Evolutionary conservation across 1,140 invertebrate species (phyloP), one percentile per base, ranked within the genome.

Genomic region (Halesus radiatus): DNA sequence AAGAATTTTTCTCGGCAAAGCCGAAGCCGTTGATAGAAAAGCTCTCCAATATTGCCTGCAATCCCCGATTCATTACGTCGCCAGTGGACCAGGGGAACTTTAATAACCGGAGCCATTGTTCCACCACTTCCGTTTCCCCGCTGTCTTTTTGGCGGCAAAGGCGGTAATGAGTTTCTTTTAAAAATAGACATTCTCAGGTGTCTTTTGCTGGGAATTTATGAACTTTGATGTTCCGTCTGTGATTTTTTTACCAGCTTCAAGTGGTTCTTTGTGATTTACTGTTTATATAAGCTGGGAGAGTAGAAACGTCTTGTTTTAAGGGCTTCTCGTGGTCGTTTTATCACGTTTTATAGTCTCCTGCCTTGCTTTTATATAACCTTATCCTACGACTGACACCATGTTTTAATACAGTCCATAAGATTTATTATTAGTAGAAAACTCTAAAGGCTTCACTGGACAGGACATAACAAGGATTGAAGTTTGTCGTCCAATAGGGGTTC

Each of bases 91-190:
- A 52, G 4, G 26, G 50, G 66, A 74, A 70, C 70, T 82, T 80
- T 82, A 79, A 82, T 82, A 82, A 82, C 79, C 72, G 75, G 76
- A 60, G 74, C 76, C 78, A 80, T 82, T 75, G 68, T 82, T 79
- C 37, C 37, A 45, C 37, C 37, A 45, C 37, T 45, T 45, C 56
- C 75, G 18, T 53, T 56, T 66, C 76, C 32, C 68, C 50, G 78
- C 58, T 80, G 78, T 82, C 78, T 78, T 80, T 82, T 82, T 82
- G 64, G 76, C 78, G 50, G 73, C 66, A 23, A 60, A 54, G 68
- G 77, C 60, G 73, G 75, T 82, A 82, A 82, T 82, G 81, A 82
- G 81, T 77, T 82, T 82, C 78, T 82, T 60, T 82, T 79, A 76
- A 80, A 81, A 82, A 80, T 77, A 77, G 74, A 74, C 76, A 77